Base-by-base conservation (phyloP, 2,113 vertebrate genomes). In the Cepphus grylle region DNA sequence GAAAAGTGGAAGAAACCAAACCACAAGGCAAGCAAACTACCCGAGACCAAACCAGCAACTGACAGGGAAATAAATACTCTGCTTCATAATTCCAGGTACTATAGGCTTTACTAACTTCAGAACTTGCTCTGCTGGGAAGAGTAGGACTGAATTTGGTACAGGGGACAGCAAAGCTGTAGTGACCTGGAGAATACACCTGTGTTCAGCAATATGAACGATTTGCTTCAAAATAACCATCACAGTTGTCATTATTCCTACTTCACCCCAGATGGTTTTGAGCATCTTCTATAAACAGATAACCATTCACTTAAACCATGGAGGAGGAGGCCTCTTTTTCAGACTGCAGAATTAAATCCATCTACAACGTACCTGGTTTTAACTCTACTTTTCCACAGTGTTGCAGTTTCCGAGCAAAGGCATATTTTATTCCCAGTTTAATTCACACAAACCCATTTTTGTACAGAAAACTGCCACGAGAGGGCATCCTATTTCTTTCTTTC, bases 401-500 rank as follows among this genome's bases (percentile, higher is more conserved):
- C 38, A 14, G 42, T n/a, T 74, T 50, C 67, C 32, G 52, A 43
- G 72, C 43, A 61, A 84, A 65, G 43, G 9, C 26, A 2, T n/a
- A 3, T 2, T 34, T 72, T 11, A 67, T 12, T 3, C 4, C 38
- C 40, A 26, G 13, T 1, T 29, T 0, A 11, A 36, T 2, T 32
- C 42, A 53, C 34, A 4, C 25, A 3, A 18, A 2, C 0, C 20
- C 21, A 12, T 14, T 25, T 62, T 47, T 38, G 81, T 23, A 26
- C 3, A 6, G 2, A 15, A 23, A 58, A 42, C 6, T 1, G 9
- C 96, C 94, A 45, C 71, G 1, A 56, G 95, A 80, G 74, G 82
- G 85, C 71, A 52, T 7, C 40, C 38, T 22, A 8, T 15, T 38
- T 4, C 62, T 32, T 34, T 32, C 34, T 32, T 25, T 27, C 34